Evolutionary conservation across 2,888 invertebrate genomes (phyloP).

Genomic region (Eupithecia exiguata): DNA sequence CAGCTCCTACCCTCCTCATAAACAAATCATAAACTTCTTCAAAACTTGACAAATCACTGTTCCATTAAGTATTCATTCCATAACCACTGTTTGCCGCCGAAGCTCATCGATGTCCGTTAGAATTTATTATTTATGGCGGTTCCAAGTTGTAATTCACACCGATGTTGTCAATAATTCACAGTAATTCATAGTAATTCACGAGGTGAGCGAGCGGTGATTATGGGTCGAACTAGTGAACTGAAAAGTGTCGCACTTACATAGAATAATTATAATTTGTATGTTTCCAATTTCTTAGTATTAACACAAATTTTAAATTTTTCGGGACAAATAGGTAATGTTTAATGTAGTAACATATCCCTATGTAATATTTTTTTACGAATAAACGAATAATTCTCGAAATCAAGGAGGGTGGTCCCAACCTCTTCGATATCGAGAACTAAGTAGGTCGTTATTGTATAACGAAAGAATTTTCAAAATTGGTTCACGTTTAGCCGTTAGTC

Average conservation of each 20-base stretch:
- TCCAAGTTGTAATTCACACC: constrained; percentile 30
- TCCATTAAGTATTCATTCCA: constrained; percentile 22
- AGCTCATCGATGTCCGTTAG: constrained; percentile 13
- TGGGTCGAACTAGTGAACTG: background rate
- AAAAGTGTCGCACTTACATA: background rate
- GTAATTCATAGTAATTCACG: background rate
- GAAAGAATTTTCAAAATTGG: too few species aligned
- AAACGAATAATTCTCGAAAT: too few species aligned
- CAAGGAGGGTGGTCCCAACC: too few species aligned
- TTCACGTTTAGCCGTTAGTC: too few species aligned
- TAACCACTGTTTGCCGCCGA: constrained; percentile 26
- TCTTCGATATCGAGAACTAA: too few species aligned
- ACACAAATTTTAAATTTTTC: too few species aligned
- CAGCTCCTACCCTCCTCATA: background rate
- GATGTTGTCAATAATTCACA: constrained; percentile 23
- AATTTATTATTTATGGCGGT: constrained; percentile 25
- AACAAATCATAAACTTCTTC: constrained; percentile 7
- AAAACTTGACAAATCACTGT: constrained; percentile 26
- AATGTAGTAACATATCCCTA: too few species aligned
- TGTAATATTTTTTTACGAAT: too few species aligned
- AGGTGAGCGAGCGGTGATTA: constrained; percentile 17
- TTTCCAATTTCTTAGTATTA: too few species aligned
- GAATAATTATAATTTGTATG: background rate
- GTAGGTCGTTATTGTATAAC: too few species aligned
- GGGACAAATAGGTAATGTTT: too few species aligned